Base-by-base conservation (phyloP, 2,888 invertebrate genomes). In the Drosophila neotestacea region DNA sequence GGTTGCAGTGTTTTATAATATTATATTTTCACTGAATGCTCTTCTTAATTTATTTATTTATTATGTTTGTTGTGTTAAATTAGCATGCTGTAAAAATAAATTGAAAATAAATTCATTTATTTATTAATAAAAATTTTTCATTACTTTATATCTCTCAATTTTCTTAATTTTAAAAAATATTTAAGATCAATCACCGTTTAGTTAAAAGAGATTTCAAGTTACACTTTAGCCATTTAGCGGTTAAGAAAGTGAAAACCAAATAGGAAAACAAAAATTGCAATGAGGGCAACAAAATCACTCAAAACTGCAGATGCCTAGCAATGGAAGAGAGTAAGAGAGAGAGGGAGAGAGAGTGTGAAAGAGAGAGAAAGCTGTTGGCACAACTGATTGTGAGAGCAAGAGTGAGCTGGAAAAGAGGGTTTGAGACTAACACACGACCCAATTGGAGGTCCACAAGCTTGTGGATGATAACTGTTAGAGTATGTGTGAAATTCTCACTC, bases 381-480 rank as follows among this genome's bases (percentile, higher is more conserved):
- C 42, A 48, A 13, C 7, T 36, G 65, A 65, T 16, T 16, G 16
- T 16, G 16, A 16, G 63, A 60, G 47, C 22, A 42, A 51, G 39
- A 64, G 47, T 46, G 41, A 51, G 34, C n/a, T 13, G 13, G 42
- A 58, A 41, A 41, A 50, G 65, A 60, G 54, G 60, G 27, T 56
- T 44, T 64, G 47, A 47, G 9, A 32, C 32, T 7, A 34, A n/a
- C 46, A 42, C 46, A 44, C 83, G 82, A 79, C 76, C 79, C 80
- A 82, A 70, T 82, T 79, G 63, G 79, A 70, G 68, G 58, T 60
- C 44, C 46, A 39, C 44, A 71, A 67, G 38, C 36, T 61, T 66
- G 47, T 77, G 74, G 84, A 82, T 68, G 47, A 11, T 41, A 72
- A 60, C 41, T 47, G 10, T 42, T 42, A 58, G 55, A 55, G 41